A percentile compares a stretch with the other conserved stretches of the same genome.
phyloP scores from a whole-genome alignment of 2,113 vertebrate species.

The Tachysurus vachellii region DNA sequence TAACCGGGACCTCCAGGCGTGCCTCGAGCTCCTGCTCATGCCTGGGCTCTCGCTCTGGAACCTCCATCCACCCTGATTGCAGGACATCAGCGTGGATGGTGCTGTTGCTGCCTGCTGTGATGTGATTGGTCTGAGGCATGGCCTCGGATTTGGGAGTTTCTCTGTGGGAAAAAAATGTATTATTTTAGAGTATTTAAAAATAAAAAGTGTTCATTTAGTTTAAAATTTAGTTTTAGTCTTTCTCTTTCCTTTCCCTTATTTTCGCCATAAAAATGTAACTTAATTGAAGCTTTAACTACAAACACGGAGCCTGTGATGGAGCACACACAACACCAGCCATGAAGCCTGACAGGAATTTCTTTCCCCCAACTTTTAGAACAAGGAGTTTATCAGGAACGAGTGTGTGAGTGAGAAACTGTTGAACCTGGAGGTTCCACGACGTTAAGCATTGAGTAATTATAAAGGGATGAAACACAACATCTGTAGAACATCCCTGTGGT shows the following conservation, averaged over 20 bases:
- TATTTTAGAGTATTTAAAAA: background rate
- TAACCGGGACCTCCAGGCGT: conserved; percentile 74
- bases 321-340: background rate
- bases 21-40: conserved; percentile 71
- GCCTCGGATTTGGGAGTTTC: conserved; percentile 78
- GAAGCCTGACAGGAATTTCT: background rate
- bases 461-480: too few relatives aligned
- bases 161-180: conserved; percentile 66
- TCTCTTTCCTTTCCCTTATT: background rate
- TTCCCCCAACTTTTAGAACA: too few relatives aligned
- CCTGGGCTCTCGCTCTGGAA: conserved; percentile 66
- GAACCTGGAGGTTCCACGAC: too few relatives aligned
- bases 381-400: too few relatives aligned
- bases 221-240: background rate
- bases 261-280: too few relatives aligned
- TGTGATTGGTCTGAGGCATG: conserved; percentile 83
- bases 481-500: too few relatives aligned
- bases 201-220: too few relatives aligned
- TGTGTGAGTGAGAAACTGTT: too few relatives aligned
- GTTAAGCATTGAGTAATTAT: too few relatives aligned
- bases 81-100: conserved; percentile 68
- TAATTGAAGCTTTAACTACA: too few relatives aligned
- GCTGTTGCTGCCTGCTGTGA: conserved; percentile 74
- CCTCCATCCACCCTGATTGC: conserved; percentile 70
- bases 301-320: background rate